These are phyloP conservation scores for Amazona guildingii DNA, from an alignment of 2,113 vertebrate genomes.

Conservation along the genomic window DNA sequence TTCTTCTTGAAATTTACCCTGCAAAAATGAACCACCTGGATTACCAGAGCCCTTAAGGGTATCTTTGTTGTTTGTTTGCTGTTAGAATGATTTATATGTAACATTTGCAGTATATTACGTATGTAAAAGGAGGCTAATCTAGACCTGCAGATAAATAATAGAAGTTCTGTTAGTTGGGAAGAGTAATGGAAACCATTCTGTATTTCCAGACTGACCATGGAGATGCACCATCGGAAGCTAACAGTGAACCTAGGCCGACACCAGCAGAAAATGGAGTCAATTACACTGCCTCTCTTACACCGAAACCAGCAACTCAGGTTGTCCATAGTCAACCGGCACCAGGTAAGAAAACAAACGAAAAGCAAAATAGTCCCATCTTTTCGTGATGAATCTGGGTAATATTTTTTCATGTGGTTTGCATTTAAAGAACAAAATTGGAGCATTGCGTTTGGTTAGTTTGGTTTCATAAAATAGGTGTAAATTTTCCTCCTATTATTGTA, in stretches of 20 bases:
- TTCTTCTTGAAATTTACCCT: not conserved
- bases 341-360: slow-evolving; percentile 73
- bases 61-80: not conserved
- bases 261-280: slow-evolving; percentile 92
- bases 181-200: not conserved
- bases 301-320: slow-evolving; percentile 84
- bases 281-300: slow-evolving; percentile 81
- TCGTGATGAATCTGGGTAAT: not conserved
- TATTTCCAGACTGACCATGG: slow-evolving; percentile 82
- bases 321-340: slow-evolving; percentile 85
- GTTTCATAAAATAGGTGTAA: not conserved
- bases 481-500: not conserved
- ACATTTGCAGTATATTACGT: not conserved
- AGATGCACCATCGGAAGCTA: slow-evolving; percentile 83
- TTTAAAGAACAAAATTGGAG: not conserved
- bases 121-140: not conserved
- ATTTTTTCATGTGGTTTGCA: not conserved
- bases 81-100: not conserved
- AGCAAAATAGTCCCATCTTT: not conserved
- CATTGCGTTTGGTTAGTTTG: not conserved
- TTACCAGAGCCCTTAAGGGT: not conserved
- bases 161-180: not conserved
- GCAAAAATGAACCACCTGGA: not conserved
- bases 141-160: not conserved
- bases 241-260: slow-evolving; percentile 78